Evolutionary conservation across 2,797 vertebrate genomes (phyloP).

Genomic region (Otolemur crassicaudatus): DNA sequence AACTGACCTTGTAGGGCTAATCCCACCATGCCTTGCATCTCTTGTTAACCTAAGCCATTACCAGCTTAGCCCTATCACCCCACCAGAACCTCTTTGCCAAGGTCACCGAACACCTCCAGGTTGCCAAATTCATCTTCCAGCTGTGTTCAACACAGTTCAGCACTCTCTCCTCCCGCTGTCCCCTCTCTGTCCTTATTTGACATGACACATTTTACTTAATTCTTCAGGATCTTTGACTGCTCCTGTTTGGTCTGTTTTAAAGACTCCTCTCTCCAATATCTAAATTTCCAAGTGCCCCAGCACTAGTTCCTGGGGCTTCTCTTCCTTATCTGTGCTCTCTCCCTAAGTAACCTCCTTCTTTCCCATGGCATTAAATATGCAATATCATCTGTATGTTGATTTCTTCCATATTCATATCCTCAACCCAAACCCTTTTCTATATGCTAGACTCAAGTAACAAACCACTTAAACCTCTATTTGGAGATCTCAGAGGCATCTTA

Average conservation of each 20-base stretch:
- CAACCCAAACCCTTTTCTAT: not conserved
- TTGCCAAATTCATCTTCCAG: not conserved
- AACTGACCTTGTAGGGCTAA: not conserved
- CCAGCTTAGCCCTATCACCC: not conserved
- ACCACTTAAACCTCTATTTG: not conserved
- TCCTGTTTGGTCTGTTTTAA: conserved; percentile 1
- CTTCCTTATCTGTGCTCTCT: not conserved
- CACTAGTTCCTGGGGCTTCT: not conserved
- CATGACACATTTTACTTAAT: not conserved
- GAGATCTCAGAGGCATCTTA: conserved; percentile 34
- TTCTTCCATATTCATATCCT: not conserved
- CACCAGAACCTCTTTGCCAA: not conserved
- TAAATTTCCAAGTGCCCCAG: not conserved
- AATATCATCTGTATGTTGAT: not conserved
- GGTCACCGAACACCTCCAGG: not conserved
- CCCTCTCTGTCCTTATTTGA: not conserved
- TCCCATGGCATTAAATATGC: not conserved
- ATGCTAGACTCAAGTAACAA: not conserved
- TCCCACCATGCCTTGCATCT: not conserved
- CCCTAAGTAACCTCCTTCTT: not conserved
- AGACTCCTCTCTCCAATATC: not conserved
- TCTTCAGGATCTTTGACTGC: not conserved
- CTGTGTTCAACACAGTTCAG: not conserved
- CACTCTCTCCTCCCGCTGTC: not conserved
- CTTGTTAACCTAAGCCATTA: conserved; percentile 2